Evolutionary conservation across 2,888 invertebrate species (phyloP), one percentile per base, ranked within the genome.

Genomic region (Ectemnius lituratus): DNA sequence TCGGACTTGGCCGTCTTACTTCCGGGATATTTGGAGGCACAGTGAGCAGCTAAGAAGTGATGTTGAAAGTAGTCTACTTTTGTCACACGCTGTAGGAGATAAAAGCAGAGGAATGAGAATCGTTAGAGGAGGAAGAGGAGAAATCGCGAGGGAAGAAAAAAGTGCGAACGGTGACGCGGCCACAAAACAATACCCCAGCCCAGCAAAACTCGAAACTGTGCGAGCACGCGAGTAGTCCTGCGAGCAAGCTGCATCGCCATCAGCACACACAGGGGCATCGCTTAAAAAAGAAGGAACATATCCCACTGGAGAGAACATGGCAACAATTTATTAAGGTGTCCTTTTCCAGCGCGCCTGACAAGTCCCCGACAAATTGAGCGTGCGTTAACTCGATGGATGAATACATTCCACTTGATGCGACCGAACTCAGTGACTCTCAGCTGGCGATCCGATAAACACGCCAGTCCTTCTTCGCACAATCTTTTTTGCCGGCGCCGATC

Each of bases 361-460:
- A 80, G 82, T 76, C 75, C 67, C 79, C 74, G 83, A 83, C 83
- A 83, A 83, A 83, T 83, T 83, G 83, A 83, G 75, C 79, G 82
- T 82, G 84, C 79, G 84, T 84, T 84, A 82, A 84, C 83, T 82
- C 82, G 84, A 83, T 82, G 84, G 73, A 84, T 83, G 84, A 83
- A 83, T 83, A 83, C 84, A 84, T 83, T 81, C 76, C 75, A 52
- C 69, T 80, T 80, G 82, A 83, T 76, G 78, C 75, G 78, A 73
- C 70, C 76, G 73, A 66, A 76, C 72, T 61, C 82, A 82, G 82
- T 80, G 82, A 82, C 68, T 83, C 84, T 83, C 83, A 84, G 70
- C 73, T 56, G 49, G 76, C 5, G 37, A 37, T 6, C 37, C 5
- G 8, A 68, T 80, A 78, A 66, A 68, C 71, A 66, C 11, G n/a